phyloP scores from a whole-genome alignment of 2,888 invertebrate species.

The Tetranychus truncatus region DNA sequence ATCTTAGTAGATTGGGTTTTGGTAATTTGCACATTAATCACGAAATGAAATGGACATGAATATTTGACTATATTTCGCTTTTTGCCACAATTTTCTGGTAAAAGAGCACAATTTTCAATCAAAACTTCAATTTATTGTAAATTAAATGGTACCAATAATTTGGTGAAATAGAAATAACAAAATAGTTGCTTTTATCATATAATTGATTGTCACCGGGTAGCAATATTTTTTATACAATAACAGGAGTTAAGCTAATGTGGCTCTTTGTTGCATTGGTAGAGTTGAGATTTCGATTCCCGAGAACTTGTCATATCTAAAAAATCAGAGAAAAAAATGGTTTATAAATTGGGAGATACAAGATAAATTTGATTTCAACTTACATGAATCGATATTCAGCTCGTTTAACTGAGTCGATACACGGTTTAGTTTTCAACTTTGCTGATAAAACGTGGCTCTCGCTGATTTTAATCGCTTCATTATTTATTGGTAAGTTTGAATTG shows the following conservation, averaged over 20 bases:
- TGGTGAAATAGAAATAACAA: no score
- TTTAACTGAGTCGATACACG: conserved; percentile 14
- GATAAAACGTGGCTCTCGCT: conserved; percentile 14
- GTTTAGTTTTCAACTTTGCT: conserved; percentile 10
- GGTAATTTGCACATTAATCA: no score
- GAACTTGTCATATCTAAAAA: neutral
- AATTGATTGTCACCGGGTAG: no score
- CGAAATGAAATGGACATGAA: no score
- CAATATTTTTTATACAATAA: neutral
- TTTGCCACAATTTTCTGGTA: no score
- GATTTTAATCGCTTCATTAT: neutral
- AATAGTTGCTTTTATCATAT: no score
- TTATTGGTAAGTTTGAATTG: neutral
- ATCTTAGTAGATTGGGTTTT: no score
- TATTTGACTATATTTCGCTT: no score
- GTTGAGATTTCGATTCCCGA: neutral
- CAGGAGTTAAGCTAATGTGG: neutral
- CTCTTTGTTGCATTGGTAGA: neutral
- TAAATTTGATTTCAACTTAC: conserved; percentile 13
- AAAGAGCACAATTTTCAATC: no score
- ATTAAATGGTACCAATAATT: no score
- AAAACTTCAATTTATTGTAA: no score
- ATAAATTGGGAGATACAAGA: neutral
- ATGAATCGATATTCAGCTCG: conserved; percentile 13
- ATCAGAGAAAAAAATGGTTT: neutral